Conservation (phyloP, 2,113 vertebrate species). For the Morone saxatilis region DNA sequence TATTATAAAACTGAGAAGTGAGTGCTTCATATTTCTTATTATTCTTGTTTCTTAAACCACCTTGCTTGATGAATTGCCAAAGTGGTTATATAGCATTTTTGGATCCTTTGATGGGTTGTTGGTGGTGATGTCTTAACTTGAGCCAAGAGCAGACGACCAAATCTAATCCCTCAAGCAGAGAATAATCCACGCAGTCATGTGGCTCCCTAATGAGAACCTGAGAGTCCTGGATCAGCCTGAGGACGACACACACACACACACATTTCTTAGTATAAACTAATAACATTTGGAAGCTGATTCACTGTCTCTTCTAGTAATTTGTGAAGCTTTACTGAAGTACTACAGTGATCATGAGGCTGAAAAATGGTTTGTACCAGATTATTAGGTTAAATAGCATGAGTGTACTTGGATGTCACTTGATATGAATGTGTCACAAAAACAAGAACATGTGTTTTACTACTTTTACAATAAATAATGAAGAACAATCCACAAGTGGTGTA, state of each 20-base stretch:
- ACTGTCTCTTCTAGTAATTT: neutral
- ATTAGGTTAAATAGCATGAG: slow-evolving; percentile 15
- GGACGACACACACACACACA: slow-evolving; percentile 25
- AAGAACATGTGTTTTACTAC: neutral
- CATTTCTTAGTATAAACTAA: slow-evolving; percentile 37
- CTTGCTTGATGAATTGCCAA: neutral
- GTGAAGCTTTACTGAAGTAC: neutral
- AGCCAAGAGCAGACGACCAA: slow-evolving; percentile 64
- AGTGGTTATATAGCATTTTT: neutral
- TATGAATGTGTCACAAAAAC: neutral
- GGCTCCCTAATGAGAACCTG: slow-evolving; percentile 76
- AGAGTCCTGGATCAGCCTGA: slow-evolving; percentile 54
- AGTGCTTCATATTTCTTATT: neutral
- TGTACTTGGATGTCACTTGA: neutral
- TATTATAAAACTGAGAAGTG: neutral
- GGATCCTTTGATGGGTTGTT: slow-evolving; percentile 8
- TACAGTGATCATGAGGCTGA: slow-evolving; percentile 2
- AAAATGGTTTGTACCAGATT: neutral
- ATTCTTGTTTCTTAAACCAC: neutral
- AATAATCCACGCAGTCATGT: slow-evolving; percentile 73
- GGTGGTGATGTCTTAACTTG: slow-evolving; percentile 15
- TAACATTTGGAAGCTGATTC: slow-evolving; percentile 19
- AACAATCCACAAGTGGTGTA: slow-evolving; percentile 1
- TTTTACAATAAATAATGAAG: slow-evolving; percentile 34
- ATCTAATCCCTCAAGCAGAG: slow-evolving; percentile 64